Evolutionary conservation across 2,888 invertebrate genomes (phyloP), one percentile per base, ranked within the genome.

Genomic region (Phymatocera aterrima): DNA sequence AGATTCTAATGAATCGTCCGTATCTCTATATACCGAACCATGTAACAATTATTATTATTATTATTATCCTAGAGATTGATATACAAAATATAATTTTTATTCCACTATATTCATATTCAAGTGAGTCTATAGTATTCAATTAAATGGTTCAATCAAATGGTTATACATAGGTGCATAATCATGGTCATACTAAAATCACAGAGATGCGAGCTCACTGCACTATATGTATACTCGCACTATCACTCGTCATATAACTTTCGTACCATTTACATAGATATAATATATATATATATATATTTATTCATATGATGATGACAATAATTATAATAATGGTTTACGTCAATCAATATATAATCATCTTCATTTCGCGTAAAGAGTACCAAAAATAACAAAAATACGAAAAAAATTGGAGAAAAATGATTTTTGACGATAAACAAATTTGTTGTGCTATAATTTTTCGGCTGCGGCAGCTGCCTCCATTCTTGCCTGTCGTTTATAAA

Each of bases 401-500:
- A 57, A 57, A 57, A 57, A 28, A 21, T 15, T 21, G 15, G 37
- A n/a, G 34, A 18, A 10, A 18, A 64, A 18, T n/a, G 18, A 34
- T 64, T 21, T 37, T 21, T 21, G n/a, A 61, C n/a, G 31, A n/a
- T 34, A 61, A 3, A 34, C 1, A 10, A 28, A 10, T 28, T 28
- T 15, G 40, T 24, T 6, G 75, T 75, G 72, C 78, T 83, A 86
- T 82, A 83, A 84, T 77, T 83, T 84, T 60, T 80, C 83, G n/a
- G 80, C 79, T 46, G 79, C 79, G n/a, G 77, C 78, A 24, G 77
- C 48, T 3, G 40, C 34, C 21, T 70, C 75, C 4, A 77, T 31
- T 57, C 68, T 77, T 70, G 78, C 77, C 79, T 86, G 87, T 48
- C 85, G 83, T 37, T 90, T 92, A 80, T 92, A 91, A 75, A 96